These are phyloP conservation scores for Empis livida DNA, from an alignment of 2,888 invertebrate species.

Conservation along the genomic window DNA sequence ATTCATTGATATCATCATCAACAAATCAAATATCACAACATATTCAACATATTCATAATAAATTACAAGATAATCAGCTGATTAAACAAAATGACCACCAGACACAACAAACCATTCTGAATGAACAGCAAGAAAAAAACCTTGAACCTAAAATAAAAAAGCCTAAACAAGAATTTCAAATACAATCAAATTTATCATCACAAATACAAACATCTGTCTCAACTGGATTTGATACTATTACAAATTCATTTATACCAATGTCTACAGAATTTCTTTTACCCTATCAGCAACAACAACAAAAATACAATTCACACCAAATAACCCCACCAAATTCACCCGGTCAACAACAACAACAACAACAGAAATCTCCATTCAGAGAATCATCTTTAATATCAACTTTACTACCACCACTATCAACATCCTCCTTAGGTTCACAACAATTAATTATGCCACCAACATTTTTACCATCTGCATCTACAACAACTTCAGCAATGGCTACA, in stretches of 20 bases:
- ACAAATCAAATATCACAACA: not conserved
- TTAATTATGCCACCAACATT: not conserved
- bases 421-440: too few species aligned
- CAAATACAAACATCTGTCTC: not conserved
- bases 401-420: not conserved
- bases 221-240: not conserved
- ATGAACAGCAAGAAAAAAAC: constrained; percentile 2
- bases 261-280: not conserved
- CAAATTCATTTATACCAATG: too few species aligned
- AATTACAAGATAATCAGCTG: constrained; percentile 8
- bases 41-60: not conserved
- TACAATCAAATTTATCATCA: not conserved
- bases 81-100: constrained; percentile 13
- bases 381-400: not conserved
- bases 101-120: constrained; percentile 18
- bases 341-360: constrained; percentile 12
- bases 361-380: not conserved
- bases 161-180: constrained; percentile 2
- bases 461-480: not conserved
- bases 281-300: constrained; percentile 12
- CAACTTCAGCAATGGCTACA: not conserved
- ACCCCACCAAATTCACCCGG: constrained; percentile 7
- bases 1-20: not conserved
- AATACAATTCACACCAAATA: constrained; percentile 9
- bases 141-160: not conserved